Conservation (phyloP, 1,140 invertebrate species). For the Dendroctonus ponderosae region DNA sequence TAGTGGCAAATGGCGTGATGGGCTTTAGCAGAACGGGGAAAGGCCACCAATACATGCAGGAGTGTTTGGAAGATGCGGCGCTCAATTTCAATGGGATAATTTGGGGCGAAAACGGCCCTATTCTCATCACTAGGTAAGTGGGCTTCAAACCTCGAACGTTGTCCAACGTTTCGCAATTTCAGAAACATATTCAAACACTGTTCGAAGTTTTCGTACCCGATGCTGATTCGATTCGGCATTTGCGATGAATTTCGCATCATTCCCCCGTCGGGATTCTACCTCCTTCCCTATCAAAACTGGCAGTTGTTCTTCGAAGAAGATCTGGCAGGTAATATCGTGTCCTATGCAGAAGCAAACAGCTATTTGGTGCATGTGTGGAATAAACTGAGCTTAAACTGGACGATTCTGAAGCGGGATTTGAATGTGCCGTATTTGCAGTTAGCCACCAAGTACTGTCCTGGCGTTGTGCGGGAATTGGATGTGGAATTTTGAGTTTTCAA, state of each 20-base stretch:
- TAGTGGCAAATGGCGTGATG: constrained; percentile 64
- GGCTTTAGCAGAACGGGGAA: constrained; percentile 54
- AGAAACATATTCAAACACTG: constrained; percentile 13
- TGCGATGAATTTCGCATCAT: constrained; percentile 64
- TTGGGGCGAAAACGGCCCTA: constrained; percentile 72
- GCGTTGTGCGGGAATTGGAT: constrained; percentile 45
- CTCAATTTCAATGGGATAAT: constrained; percentile 60
- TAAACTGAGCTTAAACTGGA: constrained; percentile 55
- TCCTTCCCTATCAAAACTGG: constrained; percentile 63
- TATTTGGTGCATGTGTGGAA: constrained; percentile 70
- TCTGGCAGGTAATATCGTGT: constrained; percentile 53
- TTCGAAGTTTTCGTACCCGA: constrained; percentile 50
- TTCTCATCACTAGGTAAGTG: constrained; percentile 60
- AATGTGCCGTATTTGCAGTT: constrained; percentile 57
- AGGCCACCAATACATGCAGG: constrained; percentile 59
- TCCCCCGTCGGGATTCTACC: constrained; percentile 62
- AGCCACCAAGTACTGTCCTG: constrained; percentile 61
- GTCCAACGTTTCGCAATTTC: neutral
- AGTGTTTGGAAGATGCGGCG: constrained; percentile 59
- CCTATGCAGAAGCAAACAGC: constrained; percentile 52
- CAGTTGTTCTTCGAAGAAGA: constrained; percentile 59
- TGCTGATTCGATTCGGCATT: constrained; percentile 57
- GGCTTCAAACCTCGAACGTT: neutral
- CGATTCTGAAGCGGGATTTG: constrained; percentile 47
- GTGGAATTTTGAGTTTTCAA: constrained; percentile 45